These are phyloP conservation scores for Paguma larvata DNA, from an alignment of 2,797 vertebrate species.

Conservation along the genomic window DNA sequence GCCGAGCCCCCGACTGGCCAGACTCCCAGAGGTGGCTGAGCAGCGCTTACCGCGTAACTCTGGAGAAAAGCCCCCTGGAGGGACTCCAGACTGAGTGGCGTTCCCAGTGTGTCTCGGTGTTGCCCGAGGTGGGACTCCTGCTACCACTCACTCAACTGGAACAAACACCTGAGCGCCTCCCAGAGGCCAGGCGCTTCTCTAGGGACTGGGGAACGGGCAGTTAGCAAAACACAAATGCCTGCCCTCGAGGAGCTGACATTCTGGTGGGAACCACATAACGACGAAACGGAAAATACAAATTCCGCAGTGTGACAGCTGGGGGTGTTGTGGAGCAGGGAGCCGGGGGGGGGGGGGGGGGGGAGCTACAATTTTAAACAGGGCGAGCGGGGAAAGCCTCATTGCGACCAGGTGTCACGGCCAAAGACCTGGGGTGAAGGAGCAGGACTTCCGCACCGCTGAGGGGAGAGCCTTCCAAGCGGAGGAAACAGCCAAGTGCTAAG, in stretches of 20 bases:
- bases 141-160: neutral
- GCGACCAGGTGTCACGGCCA: neutral
- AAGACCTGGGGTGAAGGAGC: neutral
- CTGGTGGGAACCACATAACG: neutral
- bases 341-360: fast-evolving
- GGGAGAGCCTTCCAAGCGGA: neutral
- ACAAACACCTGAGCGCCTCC: neutral
- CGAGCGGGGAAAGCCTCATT: neutral
- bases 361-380: neutral
- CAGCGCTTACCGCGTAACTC: neutral
- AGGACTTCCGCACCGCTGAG: neutral
- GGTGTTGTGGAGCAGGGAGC: neutral
- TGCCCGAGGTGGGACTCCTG: neutral
- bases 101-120: neutral
- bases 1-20: neutral
- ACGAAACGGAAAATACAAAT: neutral
- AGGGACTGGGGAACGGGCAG: neutral
- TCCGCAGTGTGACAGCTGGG: neutral
- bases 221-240: neutral
- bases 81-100: neutral
- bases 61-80: neutral
- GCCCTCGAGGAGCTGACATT: neutral
- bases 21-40: neutral
- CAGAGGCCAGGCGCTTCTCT: neutral
- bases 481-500: neutral